A percentile compares a stretch with the other conserved stretches of the same genome.
These are phyloP conservation scores for Volucella bombylans DNA, from an alignment of 2,888 invertebrate genomes.

Conservation along the genomic window DNA sequence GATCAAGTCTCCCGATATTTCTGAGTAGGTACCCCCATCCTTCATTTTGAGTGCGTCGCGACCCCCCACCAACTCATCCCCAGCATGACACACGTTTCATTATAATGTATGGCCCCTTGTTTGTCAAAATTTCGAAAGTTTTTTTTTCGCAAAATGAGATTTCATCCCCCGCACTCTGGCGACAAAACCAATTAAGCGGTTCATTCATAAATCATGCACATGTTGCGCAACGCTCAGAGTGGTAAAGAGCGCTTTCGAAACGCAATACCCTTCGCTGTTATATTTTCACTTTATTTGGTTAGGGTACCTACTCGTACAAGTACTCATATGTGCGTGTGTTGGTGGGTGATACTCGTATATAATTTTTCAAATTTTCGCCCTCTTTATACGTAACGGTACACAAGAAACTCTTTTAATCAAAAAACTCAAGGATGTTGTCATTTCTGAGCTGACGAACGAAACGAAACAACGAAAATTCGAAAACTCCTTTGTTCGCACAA, in stretches of 20 bases:
- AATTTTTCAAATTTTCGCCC: conserved; percentile 63
- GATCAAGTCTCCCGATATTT: too few species aligned
- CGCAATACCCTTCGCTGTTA: neutral
- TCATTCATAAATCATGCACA: conserved; percentile 71
- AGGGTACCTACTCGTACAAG: too few species aligned
- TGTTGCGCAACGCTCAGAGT: conserved; percentile 46
- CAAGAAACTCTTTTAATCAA: conserved; percentile 70
- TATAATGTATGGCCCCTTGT: conserved; percentile 29
- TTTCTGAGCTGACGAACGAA: conserved; percentile 42
- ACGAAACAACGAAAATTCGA: neutral
- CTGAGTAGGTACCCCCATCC: too few species aligned
- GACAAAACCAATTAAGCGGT: conserved; percentile 65
- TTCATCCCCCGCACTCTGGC: conserved; percentile 1
- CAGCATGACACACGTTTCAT: conserved; percentile 25
- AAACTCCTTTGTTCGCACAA: conserved; percentile 31
- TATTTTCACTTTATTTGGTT: too few species aligned
- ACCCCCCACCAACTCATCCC: neutral
- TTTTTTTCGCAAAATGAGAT: conserved; percentile 28
- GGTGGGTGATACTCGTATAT: too few species aligned
- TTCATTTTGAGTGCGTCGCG: neutral
- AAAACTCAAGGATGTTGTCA: conserved; percentile 69
- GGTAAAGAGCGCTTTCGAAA: neutral
- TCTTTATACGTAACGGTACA: conserved; percentile 31
- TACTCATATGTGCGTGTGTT: too few species aligned
- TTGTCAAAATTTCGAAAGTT: conserved; percentile 41